Conservation (phyloP, 64 coral and sea anemone genomes). For the Pocillopora verrucosa region DNA sequence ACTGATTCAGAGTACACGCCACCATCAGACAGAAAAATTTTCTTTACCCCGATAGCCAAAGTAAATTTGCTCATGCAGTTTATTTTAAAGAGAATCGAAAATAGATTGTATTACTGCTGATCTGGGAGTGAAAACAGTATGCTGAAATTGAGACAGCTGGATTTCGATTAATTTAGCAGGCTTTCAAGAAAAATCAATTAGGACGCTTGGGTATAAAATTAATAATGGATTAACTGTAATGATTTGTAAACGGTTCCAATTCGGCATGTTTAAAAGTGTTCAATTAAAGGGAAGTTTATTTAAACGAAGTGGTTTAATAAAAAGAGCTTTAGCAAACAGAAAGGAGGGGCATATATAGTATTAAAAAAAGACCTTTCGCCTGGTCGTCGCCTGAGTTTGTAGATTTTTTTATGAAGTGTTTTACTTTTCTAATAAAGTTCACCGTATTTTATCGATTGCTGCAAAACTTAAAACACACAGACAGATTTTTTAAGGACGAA, state of each 20-base stretch:
- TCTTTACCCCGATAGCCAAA: conserved; percentile 8
- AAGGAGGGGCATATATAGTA: conserved; percentile 35
- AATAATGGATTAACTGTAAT: conserved; percentile 96
- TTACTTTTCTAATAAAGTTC: not conserved
- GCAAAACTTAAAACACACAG: not conserved
- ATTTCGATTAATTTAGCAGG: conserved; percentile 76
- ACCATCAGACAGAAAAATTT: not conserved
- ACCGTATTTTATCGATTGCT: not conserved
- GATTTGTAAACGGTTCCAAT: conserved; percentile 96
- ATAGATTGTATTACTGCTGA: conserved; percentile 40
- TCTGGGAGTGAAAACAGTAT: conserved; percentile 22
- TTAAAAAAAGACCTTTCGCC: conserved; percentile 27
- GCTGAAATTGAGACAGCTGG: conserved; percentile 61
- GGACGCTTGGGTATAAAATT: conserved; percentile 74
- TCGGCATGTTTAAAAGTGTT: conserved; percentile 98
- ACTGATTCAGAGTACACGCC: not conserved
- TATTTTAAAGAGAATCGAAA: conserved; percentile 44
- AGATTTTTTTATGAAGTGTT: not conserved
- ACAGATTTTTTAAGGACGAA: not conserved
- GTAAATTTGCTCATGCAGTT: conserved; percentile 37
- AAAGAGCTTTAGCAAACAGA: conserved; percentile 88
- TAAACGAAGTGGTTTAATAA: conserved; percentile 83
- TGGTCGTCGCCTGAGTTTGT: not conserved
- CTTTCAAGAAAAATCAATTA: conserved; percentile 93
- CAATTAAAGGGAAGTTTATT: conserved; percentile 98